A percentile compares a stretch with the other conserved stretches of the same genome.
phyloP scores from a whole-genome alignment of 1,140 invertebrate genomes.

The Drosophila athabasca region DNA sequence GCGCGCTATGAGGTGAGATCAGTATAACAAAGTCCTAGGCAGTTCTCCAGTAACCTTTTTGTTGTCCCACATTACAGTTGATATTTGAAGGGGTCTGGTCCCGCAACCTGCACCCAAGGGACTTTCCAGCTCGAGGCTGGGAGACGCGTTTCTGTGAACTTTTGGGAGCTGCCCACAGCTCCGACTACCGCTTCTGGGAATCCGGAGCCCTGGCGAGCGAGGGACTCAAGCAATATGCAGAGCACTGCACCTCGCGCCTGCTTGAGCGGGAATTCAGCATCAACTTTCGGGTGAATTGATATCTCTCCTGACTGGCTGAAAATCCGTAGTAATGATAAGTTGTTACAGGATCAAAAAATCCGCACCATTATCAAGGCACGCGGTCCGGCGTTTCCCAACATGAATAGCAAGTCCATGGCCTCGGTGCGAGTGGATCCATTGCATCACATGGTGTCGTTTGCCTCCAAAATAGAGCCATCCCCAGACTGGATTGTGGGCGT shows the following conservation, averaged over 20 bases:
- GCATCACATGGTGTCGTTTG: conserved; percentile 96
- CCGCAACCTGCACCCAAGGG: conserved; percentile 97
- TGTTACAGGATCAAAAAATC: conserved; percentile 92
- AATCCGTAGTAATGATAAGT: background rate
- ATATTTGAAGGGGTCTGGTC: conserved; percentile 99
- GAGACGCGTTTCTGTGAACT: conserved; percentile 97
- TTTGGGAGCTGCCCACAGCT: conserved; percentile 97
- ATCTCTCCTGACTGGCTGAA: accelerated
- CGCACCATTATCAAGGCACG: conserved; percentile 98
- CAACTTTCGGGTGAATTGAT: conserved; percentile 67
- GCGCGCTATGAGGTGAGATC: conserved; percentile 93
- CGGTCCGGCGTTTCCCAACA: conserved; percentile 96
- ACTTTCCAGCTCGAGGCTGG: conserved; percentile 95
- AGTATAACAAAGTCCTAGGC: too few species aligned
- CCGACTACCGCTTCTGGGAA: conserved; percentile 95
- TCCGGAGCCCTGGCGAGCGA: conserved; percentile 93
- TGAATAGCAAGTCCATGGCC: conserved; percentile 95
- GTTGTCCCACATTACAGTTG: conserved; percentile 85
- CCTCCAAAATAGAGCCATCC: conserved; percentile 97
- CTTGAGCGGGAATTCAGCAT: conserved; percentile 97
- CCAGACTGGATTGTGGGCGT: conserved; percentile 99
- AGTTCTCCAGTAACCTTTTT: background rate
- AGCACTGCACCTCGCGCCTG: conserved; percentile 93
- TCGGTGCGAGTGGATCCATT: conserved; percentile 95
- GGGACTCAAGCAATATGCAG: conserved; percentile 96